Percentiles rank a stretch among this genome's conserved stretches.
phyloP scores from a whole-genome alignment of 2,797 vertebrate species.

The Simalia tracyae region DNA sequence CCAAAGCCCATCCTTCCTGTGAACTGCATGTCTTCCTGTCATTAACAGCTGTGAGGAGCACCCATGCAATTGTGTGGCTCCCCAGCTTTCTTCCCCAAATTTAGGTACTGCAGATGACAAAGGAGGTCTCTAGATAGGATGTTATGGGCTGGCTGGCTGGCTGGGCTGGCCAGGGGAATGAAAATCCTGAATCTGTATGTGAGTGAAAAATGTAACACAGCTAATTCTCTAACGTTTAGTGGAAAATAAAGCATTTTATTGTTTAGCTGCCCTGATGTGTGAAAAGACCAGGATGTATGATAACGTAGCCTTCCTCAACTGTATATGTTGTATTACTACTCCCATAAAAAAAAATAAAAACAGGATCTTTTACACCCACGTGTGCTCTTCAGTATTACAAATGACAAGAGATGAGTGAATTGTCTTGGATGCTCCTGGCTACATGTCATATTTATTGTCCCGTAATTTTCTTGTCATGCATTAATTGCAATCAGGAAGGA shows the following conservation, averaged over 20 bases:
- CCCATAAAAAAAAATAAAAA: background rate
- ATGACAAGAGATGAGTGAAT: background rate
- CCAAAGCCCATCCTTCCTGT: background rate
- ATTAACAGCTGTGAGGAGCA: background rate
- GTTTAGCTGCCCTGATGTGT: background rate
- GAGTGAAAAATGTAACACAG: background rate
- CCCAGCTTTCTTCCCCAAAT: background rate
- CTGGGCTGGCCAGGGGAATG: background rate
- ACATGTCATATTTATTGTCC: background rate
- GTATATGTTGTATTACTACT: background rate
- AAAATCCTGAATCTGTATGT: background rate
- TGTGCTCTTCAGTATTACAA: background rate
- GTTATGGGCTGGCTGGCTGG: background rate
- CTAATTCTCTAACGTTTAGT: background rate
- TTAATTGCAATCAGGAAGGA: background rate
- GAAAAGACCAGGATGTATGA: background rate
- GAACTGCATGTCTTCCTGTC: background rate
- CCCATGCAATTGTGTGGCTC: background rate
- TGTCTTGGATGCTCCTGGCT: background rate
- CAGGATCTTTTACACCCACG: background rate
- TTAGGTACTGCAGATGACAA: background rate
- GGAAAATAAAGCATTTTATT: background rate
- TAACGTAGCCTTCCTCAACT: background rate
- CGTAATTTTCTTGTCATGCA: background rate
- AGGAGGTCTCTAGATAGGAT: background rate